phyloP scores from a whole-genome alignment of 2,888 invertebrate genomes.

The Rhagonycha fulva region DNA sequence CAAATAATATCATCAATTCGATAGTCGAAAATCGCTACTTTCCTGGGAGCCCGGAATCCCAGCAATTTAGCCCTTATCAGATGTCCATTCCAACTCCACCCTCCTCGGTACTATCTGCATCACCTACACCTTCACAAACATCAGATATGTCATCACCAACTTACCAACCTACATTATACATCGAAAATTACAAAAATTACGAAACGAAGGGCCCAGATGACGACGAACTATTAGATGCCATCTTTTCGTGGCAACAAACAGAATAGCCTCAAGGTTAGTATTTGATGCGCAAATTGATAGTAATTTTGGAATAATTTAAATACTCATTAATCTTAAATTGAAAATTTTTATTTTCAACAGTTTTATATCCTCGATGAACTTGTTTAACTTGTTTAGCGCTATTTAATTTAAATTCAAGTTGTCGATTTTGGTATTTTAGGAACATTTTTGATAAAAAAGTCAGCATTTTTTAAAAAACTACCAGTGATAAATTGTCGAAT shows the following conservation, averaged over 20 bases:
- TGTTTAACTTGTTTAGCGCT: background rate
- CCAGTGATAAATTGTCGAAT: background rate
- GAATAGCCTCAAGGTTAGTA: conserved; percentile 14
- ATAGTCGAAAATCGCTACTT: conserved; percentile 48
- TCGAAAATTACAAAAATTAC: conserved; percentile 72
- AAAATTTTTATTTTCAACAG: conserved; percentile 1
- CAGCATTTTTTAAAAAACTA: background rate
- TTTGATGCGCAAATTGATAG: background rate
- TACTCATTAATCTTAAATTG: background rate
- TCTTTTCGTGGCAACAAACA: conserved; percentile 80
- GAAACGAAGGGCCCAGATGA: conserved; percentile 87
- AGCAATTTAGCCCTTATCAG: conserved; percentile 48
- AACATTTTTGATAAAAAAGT: background rate
- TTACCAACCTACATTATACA: conserved; percentile 56
- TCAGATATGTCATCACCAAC: conserved; percentile 67
- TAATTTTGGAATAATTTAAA: background rate
- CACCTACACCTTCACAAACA: conserved; percentile 75
- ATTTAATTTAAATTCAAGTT: background rate
- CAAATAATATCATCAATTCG: conserved; percentile 39
- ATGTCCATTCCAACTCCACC: conserved; percentile 56
- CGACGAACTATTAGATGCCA: conserved; percentile 85
- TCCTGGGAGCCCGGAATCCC: conserved; percentile 52
- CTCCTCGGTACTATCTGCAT: conserved; percentile 67
- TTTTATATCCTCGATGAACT: background rate
- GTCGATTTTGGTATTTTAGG: background rate